Conservation (phyloP, 2,797 vertebrate species). For the Phataginus tricuspis region DNA sequence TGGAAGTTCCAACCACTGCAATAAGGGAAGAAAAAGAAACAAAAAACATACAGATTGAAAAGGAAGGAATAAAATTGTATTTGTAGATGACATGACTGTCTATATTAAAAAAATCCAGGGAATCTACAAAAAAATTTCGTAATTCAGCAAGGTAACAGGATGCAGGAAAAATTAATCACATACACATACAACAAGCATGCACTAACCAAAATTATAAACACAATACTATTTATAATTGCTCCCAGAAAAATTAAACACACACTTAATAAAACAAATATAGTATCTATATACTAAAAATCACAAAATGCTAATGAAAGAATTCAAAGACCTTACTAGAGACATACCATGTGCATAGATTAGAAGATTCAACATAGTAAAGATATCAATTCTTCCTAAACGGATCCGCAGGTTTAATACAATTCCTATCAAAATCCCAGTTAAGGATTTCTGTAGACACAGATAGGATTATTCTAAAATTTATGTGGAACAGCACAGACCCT, state of each 20-base stretch:
- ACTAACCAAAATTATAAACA: constrained; percentile 23
- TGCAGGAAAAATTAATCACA: not conserved
- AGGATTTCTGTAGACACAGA: not conserved
- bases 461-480: not conserved
- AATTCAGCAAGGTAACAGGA: not conserved
- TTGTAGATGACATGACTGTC: not conserved
- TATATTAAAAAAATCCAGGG: not conserved
- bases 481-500: not conserved
- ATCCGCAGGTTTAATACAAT: not conserved
- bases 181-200: not conserved
- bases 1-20: not conserved
- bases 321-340: not conserved
- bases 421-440: not conserved
- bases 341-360: not conserved
- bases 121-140: not conserved
- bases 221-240: not conserved
- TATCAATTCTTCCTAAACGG: not conserved
- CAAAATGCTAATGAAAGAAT: not conserved
- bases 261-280: not conserved
- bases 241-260: not conserved
- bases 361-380: constrained; percentile 12
- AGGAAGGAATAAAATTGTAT: not conserved
- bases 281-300: not conserved
- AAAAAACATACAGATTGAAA: not conserved
- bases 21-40: constrained; percentile 2